Base-by-base conservation (phyloP, 2,888 invertebrate species). In the Scaptomyza cyrtandrae region DNA sequence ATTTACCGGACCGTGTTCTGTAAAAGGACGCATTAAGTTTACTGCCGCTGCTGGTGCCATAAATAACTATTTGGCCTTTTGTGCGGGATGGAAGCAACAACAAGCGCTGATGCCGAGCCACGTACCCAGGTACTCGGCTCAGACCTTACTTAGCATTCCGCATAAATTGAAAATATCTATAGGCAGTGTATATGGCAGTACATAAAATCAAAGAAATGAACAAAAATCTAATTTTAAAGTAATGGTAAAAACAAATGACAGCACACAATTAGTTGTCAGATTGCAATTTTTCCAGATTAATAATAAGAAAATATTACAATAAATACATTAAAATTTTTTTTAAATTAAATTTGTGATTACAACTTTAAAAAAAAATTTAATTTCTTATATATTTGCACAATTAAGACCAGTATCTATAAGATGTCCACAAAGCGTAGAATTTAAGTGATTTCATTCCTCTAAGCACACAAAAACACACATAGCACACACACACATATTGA, bases 151-250 rank as follows among this genome's bases (percentile, higher is more conserved):
- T n/a, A n/a, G n/a, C n/a, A n/a, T 73, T 82, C 73, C 48, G 62
- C 55, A 78, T 80, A 84, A 84, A 84, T 83, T 82, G 80, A 80
- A 84, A 82, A 76, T 72, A 74, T 74, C 82, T 80, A 71, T 71
- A 63, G 60, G 14, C 64, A 55, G 27, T 27, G 24, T 27, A 14
- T 35, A 5, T 41, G 37, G n/a, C n/a, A n/a, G n/a, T n/a, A n/a
- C 19, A 19, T 19, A 19, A 19, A 19, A 19, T 1, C 19, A 19
- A 19, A 19, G 19, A 19, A 19, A 19, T 2, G 19, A 19, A 19
- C 19, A 19, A 19, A 19, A 1, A 19, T 19, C 2, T 1, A 19
- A 19, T 1, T 19, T 19, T 19, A 19, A 19, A 19, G 19, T 1
- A 1, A 19, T 19, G 19, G 19, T 19, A 19, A 19, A 19, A 19